phyloP scores from a whole-genome alignment of 2,888 invertebrate species.

The Gandaritis pyraliata region DNA sequence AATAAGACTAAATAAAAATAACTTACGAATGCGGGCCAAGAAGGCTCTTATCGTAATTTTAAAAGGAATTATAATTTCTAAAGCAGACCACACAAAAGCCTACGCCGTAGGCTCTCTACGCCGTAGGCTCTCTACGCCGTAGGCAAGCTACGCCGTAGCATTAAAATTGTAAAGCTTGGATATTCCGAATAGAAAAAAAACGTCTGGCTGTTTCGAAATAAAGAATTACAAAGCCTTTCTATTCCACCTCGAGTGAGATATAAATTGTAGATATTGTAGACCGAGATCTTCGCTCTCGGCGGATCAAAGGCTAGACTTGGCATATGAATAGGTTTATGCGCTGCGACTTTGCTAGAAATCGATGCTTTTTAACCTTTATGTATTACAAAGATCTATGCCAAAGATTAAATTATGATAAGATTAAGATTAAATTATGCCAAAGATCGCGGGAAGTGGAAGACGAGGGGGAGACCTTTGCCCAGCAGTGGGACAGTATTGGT shows the following conservation, averaged over 20 bases:
- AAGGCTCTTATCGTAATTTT: no score
- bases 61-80: no score
- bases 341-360: no score
- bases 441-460: no score
- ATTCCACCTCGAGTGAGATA: not conserved
- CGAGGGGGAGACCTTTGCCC: no score
- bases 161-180: conserved; percentile 8
- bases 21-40: no score
- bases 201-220: conserved; percentile 1
- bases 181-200: conserved; percentile 2
- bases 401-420: no score
- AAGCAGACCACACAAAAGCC: conserved; percentile 1
- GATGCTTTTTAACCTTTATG: no score
- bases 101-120: conserved; percentile 7
- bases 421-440: no score
- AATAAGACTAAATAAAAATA: no score
- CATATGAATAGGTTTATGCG: not conserved
- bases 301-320: conserved; percentile 1
- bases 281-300: not conserved
- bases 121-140: conserved; percentile 15
- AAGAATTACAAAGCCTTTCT: conserved; percentile 1
- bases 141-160: conserved; percentile 18
- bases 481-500: no score
- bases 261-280: not conserved
- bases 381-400: no score